Conservation (phyloP, 2,888 invertebrate genomes). For the Mylabris sibirica region DNA sequence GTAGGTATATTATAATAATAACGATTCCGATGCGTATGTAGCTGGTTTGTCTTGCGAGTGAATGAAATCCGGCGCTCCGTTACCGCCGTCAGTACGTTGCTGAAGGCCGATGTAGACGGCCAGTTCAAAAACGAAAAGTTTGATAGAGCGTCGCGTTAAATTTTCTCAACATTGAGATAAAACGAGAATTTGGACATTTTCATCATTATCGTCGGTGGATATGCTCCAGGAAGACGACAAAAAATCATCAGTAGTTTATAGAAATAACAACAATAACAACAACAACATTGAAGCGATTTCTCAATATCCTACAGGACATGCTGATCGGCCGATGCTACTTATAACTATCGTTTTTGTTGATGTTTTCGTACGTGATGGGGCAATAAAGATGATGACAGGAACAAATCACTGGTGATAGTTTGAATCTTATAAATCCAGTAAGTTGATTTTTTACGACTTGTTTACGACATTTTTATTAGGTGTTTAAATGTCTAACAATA, state of each 20-base stretch:
- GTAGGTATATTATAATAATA: too few species aligned
- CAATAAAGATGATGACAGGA: background rate
- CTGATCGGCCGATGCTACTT: background rate
- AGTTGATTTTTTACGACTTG: conserved; percentile 2
- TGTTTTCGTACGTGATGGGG: background rate
- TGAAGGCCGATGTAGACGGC: conserved; percentile 41
- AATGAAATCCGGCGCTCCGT: conserved; percentile 43
- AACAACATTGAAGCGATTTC: background rate
- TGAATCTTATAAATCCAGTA: background rate
- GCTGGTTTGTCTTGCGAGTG: conserved; percentile 20
- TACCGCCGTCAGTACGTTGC: conserved; percentile 48
- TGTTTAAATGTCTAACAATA: background rate
- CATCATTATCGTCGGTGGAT: conserved; percentile 33
- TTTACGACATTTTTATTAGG: background rate
- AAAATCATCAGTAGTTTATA: background rate
- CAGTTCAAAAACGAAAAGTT: background rate
- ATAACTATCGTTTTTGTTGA: background rate
- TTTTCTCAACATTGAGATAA: background rate
- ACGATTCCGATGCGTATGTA: background rate
- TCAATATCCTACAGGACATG: background rate
- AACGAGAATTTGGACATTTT: conserved; percentile 38
- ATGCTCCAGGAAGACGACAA: conserved; percentile 13
- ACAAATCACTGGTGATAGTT: background rate
- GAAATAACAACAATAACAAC: background rate
- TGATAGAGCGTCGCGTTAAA: background rate